phyloP scores from a whole-genome alignment of 2,113 vertebrate genomes.

The Hemiprocne comata region DNA sequence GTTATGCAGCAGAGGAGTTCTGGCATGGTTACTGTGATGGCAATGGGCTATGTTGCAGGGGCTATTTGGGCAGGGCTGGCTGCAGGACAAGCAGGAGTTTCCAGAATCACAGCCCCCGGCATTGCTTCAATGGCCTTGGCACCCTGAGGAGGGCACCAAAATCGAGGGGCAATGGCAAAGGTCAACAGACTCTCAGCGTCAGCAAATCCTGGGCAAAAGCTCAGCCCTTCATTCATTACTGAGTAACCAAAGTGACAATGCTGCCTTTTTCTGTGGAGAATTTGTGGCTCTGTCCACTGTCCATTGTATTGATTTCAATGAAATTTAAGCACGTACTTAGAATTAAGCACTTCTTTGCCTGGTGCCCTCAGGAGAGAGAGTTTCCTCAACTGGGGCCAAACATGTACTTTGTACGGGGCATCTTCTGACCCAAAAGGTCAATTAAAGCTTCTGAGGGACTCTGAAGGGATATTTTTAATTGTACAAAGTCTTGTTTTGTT shows the following conservation, averaged over 20 bases:
- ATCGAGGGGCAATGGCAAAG: background rate
- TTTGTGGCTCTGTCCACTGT: background rate
- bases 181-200: constrained; percentile 40
- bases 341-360: constrained; percentile 8
- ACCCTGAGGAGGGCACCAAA: background rate
- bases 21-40: fast-evolving
- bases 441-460: background rate
- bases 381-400: constrained; percentile 55
- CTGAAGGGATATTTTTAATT: constrained; percentile 38
- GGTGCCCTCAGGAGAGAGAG: constrained; percentile 29
- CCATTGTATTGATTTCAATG: constrained; percentile 52
- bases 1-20: background rate
- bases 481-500: constrained; percentile 29
- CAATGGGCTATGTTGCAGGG: fast-evolving
- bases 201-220: background rate
- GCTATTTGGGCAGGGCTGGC: background rate
- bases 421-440: constrained; percentile 51
- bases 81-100: background rate
- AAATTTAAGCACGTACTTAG: background rate
- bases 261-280: background rate
- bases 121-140: background rate
- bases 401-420: constrained; percentile 23
- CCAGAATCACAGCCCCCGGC: background rate
- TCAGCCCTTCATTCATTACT: constrained; percentile 23
- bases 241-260: background rate